Evolutionary conservation across 2,888 invertebrate species (phyloP).

Genomic region (Cenopis cana): DNA sequence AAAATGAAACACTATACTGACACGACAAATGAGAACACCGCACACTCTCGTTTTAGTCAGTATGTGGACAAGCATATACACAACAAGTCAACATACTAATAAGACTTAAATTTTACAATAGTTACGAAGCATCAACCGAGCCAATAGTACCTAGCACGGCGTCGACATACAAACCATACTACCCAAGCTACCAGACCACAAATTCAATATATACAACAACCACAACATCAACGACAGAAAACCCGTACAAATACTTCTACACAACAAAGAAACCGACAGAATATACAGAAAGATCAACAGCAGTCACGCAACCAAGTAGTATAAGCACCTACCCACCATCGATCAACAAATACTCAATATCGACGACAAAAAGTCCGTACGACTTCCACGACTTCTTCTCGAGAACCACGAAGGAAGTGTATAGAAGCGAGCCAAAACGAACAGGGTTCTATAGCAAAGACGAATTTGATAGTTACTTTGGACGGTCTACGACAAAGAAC

Average conservation of each 20-base stretch:
- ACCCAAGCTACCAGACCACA: constrained; percentile 55
- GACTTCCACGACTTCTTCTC: constrained; percentile 79
- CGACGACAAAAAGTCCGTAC: constrained; percentile 85
- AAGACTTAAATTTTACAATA: constrained; percentile 64
- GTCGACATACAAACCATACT: constrained; percentile 61
- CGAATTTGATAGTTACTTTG: constrained; percentile 70
- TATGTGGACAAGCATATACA: constrained; percentile 61
- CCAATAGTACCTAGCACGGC: constrained; percentile 75
- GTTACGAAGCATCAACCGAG: constrained; percentile 79
- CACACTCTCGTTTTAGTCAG: constrained; percentile 66
- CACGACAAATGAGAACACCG: constrained; percentile 58
- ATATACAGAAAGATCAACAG: constrained; percentile 65
- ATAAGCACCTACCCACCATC: constrained; percentile 61
- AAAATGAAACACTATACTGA: constrained; percentile 61
- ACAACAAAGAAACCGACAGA: constrained; percentile 54
- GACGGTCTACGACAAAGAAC: constrained; percentile 83
- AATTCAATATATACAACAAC: constrained; percentile 47
- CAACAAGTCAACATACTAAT: constrained; percentile 63
- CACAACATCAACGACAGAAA: constrained; percentile 53
- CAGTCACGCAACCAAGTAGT: constrained; percentile 55
- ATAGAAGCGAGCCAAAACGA: constrained; percentile 56
- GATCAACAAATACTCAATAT: constrained; percentile 74
- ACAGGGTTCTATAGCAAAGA: constrained; percentile 72
- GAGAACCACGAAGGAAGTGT: constrained; percentile 62
- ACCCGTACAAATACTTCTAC: constrained; percentile 54